Evolutionary conservation across 92 coral and sea anemone genomes (phyloP).

Genomic region (Nematostella vectensis): DNA sequence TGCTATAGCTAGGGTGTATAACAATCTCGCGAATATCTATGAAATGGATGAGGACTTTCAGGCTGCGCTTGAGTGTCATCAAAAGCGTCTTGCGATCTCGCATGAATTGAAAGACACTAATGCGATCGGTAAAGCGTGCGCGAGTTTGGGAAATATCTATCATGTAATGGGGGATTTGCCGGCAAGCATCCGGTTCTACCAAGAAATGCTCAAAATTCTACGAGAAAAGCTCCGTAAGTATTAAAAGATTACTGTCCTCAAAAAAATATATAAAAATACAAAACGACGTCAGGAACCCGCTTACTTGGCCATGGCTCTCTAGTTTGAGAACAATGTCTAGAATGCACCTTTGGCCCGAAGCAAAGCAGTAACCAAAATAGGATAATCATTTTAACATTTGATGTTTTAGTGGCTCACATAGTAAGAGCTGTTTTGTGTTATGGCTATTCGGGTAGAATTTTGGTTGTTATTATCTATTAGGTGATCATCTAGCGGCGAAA

Average conservation of each 20-base stretch:
- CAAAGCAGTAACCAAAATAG: too few relatives aligned
- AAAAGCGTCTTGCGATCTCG: slow-evolving; percentile 54
- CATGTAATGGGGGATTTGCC: slow-evolving; percentile 66
- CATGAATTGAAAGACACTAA: slow-evolving; percentile 61
- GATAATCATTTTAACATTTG: too few relatives aligned
- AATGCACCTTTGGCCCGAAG: too few relatives aligned
- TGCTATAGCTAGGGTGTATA: slow-evolving; percentile 59
- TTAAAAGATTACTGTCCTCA: neutral
- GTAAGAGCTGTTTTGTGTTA: too few relatives aligned
- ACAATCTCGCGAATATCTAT: slow-evolving; percentile 67
- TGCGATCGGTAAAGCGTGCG: slow-evolving; percentile 77
- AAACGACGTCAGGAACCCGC: too few relatives aligned
- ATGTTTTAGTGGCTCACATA: too few relatives aligned
- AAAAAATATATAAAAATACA: neutral
- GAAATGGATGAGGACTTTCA: slow-evolving; percentile 48
- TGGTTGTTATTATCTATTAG: too few relatives aligned
- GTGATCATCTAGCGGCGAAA: too few relatives aligned
- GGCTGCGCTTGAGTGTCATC: slow-evolving; percentile 65
- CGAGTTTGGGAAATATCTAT: slow-evolving; percentile 56
- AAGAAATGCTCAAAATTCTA: slow-evolving; percentile 72
- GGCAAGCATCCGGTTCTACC: slow-evolving; percentile 56
- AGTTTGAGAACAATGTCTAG: too few relatives aligned
- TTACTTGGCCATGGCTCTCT: too few relatives aligned
- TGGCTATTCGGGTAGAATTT: too few relatives aligned
- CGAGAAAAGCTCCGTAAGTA: slow-evolving; percentile 90